Evolutionary conservation across 2,797 vertebrate species (phyloP).

Genomic region (Lophura swinhoii): DNA sequence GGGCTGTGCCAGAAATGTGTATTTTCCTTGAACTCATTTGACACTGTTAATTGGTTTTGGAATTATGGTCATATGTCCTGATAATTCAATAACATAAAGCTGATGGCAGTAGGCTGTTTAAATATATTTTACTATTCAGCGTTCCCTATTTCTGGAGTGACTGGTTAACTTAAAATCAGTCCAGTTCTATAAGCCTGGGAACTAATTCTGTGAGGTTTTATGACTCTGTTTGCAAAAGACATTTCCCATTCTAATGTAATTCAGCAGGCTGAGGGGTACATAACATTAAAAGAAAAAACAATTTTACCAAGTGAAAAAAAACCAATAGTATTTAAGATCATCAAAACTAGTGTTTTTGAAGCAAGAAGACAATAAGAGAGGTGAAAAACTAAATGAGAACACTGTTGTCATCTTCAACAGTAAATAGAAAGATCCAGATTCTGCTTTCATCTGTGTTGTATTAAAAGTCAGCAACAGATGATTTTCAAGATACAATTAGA

Average conservation of each 20-base stretch:
- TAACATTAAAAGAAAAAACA: not conserved
- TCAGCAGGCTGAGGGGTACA: not conserved
- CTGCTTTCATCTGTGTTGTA: not conserved
- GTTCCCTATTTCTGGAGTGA: not conserved
- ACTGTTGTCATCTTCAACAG: not conserved
- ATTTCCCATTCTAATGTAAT: not conserved
- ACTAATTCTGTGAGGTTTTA: not conserved
- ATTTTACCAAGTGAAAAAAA: not conserved
- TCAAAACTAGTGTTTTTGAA: not conserved
- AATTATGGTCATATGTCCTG: not conserved
- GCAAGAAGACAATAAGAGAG: not conserved
- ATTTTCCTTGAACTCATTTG: not conserved
- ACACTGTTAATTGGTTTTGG: not conserved
- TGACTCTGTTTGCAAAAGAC: not conserved
- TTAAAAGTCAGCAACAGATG: not conserved
- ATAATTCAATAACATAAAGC: not conserved
- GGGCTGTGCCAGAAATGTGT: not conserved
- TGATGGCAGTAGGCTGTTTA: not conserved
- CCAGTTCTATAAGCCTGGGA: not conserved
- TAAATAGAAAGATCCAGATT: not conserved
- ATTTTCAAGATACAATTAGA: not conserved
- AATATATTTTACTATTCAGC: not conserved
- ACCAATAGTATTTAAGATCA: not conserved
- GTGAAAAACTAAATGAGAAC: not conserved
- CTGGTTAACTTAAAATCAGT: not conserved